Conservation (phyloP, 2,888 invertebrate species). For the Shargacucullia verbasci region DNA sequence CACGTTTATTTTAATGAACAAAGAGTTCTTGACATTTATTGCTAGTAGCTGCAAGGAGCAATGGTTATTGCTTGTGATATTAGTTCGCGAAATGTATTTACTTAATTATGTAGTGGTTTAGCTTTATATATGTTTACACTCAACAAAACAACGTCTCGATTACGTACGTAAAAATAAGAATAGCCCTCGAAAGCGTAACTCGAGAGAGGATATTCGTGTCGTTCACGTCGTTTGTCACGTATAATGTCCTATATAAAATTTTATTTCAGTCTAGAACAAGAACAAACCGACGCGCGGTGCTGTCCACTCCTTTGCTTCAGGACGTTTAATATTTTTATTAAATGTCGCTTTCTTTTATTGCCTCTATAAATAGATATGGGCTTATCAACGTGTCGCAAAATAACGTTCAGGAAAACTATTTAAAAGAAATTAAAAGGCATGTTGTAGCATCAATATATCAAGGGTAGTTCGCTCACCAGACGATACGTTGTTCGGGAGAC, state of each 20-base stretch:
- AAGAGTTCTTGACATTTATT: slow-evolving; percentile 62
- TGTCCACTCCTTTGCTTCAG: slow-evolving; percentile 69
- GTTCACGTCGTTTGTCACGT: slow-evolving; percentile 79
- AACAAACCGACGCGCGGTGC: slow-evolving; percentile 70
- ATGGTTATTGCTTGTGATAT: slow-evolving; percentile 52
- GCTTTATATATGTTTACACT: slow-evolving; percentile 39
- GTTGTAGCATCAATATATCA: background rate
- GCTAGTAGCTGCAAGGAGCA: slow-evolving; percentile 49
- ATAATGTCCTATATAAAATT: slow-evolving; percentile 81
- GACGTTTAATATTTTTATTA: slow-evolving; percentile 70
- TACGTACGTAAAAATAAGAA: slow-evolving; percentile 54
- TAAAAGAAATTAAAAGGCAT: too few relatives aligned
- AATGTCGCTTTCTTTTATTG: slow-evolving; percentile 63
- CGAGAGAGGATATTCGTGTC: slow-evolving; percentile 75
- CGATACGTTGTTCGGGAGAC: slow-evolving; percentile 5
- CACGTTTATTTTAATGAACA: slow-evolving; percentile 60
- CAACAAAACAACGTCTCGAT: slow-evolving; percentile 42
- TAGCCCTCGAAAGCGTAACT: slow-evolving; percentile 64
- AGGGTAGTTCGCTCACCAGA: background rate
- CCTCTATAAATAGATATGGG: slow-evolving; percentile 59
- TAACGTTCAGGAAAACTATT: too few relatives aligned
- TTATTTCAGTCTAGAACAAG: slow-evolving; percentile 77
- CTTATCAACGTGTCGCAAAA: slow-evolving; percentile 45
- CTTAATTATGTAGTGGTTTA: slow-evolving; percentile 42
- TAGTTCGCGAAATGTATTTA: slow-evolving; percentile 49